Evolutionary conservation across 2,888 invertebrate genomes (phyloP).

Genomic region (Maniola hyperantus): DNA sequence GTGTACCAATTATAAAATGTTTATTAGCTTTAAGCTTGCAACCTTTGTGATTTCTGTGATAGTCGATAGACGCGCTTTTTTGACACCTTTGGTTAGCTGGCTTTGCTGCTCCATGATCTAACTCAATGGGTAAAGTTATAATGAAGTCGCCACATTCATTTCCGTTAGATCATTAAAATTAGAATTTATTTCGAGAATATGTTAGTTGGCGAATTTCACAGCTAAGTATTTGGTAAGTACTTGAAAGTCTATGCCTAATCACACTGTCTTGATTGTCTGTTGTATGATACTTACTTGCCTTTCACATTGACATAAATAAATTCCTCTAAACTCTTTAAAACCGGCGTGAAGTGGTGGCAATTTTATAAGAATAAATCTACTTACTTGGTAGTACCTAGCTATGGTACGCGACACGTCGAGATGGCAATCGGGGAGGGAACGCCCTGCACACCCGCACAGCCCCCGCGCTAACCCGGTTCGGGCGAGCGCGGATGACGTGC

Average conservation of each 20-base stretch:
- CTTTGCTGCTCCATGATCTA: neutral
- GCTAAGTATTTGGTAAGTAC: slow-evolving; percentile 15
- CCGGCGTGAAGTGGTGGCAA: neutral
- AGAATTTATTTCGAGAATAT: slow-evolving; percentile 49
- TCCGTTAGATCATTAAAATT: slow-evolving; percentile 69
- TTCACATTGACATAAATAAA: neutral
- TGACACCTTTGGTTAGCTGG: neutral
- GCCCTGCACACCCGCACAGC: too few species aligned
- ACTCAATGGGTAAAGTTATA: slow-evolving; percentile 60
- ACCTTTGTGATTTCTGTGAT: too few species aligned
- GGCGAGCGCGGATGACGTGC: too few species aligned
- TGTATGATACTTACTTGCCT: slow-evolving; percentile 16
- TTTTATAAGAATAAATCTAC: too few species aligned
- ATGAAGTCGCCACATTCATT: slow-evolving; percentile 76
- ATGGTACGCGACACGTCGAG: too few species aligned
- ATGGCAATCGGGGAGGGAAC: too few species aligned
- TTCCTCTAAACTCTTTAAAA: neutral
- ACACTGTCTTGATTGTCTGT: slow-evolving; percentile 12
- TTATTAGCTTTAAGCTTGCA: too few species aligned
- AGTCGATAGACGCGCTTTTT: too few species aligned
- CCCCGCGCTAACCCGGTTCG: too few species aligned
- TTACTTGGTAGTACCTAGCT: too few species aligned
- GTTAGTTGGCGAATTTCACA: slow-evolving; percentile 30
- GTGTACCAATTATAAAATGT: too few species aligned
- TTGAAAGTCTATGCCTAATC: slow-evolving; percentile 23